These are phyloP conservation scores for Sylvicola fuscatus DNA, from an alignment of 2,888 invertebrate species.

Conservation along the genomic window DNA sequence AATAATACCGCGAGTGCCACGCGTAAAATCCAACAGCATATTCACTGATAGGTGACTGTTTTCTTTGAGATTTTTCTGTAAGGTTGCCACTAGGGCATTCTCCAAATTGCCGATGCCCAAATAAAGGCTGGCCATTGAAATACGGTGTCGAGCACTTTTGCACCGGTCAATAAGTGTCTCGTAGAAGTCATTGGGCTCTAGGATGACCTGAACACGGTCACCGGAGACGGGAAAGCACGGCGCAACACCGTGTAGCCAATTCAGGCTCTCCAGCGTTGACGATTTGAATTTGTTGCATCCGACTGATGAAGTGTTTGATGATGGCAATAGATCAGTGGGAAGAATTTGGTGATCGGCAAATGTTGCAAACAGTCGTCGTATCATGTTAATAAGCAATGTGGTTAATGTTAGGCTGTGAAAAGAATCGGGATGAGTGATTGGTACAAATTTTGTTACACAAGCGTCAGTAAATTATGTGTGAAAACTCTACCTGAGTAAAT, in stretches of 20 bases:
- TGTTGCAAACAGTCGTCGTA: slow-evolving; percentile 2
- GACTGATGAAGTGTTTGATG: background rate
- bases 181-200: slow-evolving; percentile 60
- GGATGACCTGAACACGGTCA: slow-evolving; percentile 48
- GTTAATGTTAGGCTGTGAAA: slow-evolving; percentile 1
- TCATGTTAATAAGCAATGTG: slow-evolving; percentile 1
- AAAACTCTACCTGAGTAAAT: too few species aligned
- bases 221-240: slow-evolving; percentile 50
- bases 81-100: slow-evolving; percentile 46
- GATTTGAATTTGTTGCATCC: background rate
- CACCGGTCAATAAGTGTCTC: slow-evolving; percentile 46
- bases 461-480: too few species aligned
- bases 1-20: slow-evolving; percentile 63
- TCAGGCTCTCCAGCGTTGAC: slow-evolving; percentile 29
- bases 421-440: too few species aligned
- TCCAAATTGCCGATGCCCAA: slow-evolving; percentile 79
- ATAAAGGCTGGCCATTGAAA: slow-evolving; percentile 79
- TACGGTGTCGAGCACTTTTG: slow-evolving; percentile 40
- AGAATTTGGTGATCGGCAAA: slow-evolving; percentile 1
- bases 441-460: too few species aligned
- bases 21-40: slow-evolving; percentile 69
- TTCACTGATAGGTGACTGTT: slow-evolving; percentile 43
- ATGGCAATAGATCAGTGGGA: background rate
- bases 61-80: slow-evolving; percentile 35
- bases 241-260: slow-evolving; percentile 38